Base-by-base conservation (phyloP, 1,140 invertebrate genomes). In the Eupeodes corollae region DNA sequence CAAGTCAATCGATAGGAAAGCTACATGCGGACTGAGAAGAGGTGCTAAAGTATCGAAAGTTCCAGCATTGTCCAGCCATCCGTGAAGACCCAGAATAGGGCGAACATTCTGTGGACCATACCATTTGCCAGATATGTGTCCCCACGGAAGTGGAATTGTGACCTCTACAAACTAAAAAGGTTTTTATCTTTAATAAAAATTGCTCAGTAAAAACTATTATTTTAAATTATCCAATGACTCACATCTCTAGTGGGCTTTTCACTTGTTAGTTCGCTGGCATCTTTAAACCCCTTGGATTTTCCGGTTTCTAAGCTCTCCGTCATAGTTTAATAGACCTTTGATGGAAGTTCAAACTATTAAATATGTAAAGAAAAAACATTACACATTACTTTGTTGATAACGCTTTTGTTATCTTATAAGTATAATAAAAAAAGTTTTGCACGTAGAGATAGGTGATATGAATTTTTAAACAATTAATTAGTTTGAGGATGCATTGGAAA, bases 101-200 rank as follows among this genome's bases (percentile, higher is more conserved):
- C 75, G 70, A 8, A 73, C 69, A 51, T 78, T 65, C 35, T 73
- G 70, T n/a, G 73, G 73, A 3, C 80, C 80, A 78, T 80, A 88
- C 66, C 78, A 71, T 70, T 84, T 86, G 49, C 76, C 82, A 31
- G 80, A 78, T 18, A 89, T 74, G 49, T 81, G 74, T 9, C 86
- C 86, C 84, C 82, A 88, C 14, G 84, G 84, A 11, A 86, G 78
- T 10, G 83, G 79, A 55, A 90, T 86, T 55, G 79, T 65, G 37
- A 88, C 70, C 67, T 88, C 84, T 45, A 79, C 71, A 33, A 80
- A 66, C 63, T 66, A 40, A 11, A 45, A 5, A 47, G 11, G 41
- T 34, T 13, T 40, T n/a, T n/a, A n/a, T n/a, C n/a, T n/a, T n/a
- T n/a, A n/a, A n/a, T n/a, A n/a, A n/a, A n/a, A n/a, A n/a, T n/a